Conservation (phyloP, 2,797 vertebrate genomes). For the Paguma larvata region DNA sequence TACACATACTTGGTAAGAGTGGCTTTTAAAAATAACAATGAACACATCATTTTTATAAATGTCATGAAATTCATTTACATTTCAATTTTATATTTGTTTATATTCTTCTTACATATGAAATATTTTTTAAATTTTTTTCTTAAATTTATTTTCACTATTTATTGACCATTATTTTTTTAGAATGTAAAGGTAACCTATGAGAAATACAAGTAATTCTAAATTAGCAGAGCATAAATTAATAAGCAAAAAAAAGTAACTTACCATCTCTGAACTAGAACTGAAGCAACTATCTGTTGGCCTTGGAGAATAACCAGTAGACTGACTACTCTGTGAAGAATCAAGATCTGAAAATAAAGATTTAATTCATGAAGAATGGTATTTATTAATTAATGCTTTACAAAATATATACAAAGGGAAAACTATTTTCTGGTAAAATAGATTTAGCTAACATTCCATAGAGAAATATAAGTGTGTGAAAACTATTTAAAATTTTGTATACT, state of each 20-base stretch:
- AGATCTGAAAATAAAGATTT: conserved; percentile 79
- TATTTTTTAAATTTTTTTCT: conserved; percentile 28
- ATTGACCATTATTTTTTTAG: neutral
- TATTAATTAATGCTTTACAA: neutral
- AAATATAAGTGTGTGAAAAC: neutral
- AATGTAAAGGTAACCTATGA: neutral
- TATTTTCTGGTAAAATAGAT: neutral
- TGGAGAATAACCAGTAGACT: conserved; percentile 87
- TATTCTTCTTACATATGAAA: neutral
- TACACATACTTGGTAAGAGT: neutral
- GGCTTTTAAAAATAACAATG: neutral
- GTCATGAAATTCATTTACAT: neutral
- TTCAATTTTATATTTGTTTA: conserved; percentile 19
- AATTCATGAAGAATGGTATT: neutral
- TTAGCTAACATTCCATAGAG: neutral
- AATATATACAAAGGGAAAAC: neutral
- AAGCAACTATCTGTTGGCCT: conserved; percentile 84
- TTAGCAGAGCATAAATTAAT: neutral
- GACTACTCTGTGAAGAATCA: conserved; percentile 80
- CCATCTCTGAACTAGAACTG: conserved; percentile 88
- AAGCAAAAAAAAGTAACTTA: conserved; percentile 81
- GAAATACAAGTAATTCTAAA: conserved; percentile 3
- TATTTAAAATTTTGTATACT: neutral
- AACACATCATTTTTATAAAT: neutral
- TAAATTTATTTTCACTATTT: neutral